Evolutionary conservation across 2,888 invertebrate genomes (phyloP), one percentile per base, ranked within the genome.

Genomic region (Copidosoma aretas): DNA sequence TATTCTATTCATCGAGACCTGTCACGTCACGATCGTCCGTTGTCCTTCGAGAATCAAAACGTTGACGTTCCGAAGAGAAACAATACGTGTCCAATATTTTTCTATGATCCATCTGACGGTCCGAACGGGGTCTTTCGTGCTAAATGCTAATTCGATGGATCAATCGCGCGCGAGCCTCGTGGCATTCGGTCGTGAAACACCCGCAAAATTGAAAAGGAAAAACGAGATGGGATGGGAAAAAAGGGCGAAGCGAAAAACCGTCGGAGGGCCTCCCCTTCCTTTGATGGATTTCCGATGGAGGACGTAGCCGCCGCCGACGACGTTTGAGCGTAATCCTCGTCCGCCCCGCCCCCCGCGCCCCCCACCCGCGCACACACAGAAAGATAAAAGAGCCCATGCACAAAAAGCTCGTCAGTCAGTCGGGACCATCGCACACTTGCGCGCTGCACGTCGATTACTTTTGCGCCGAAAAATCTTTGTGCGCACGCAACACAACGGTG

Each of bases 251-350:
- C 39, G 19, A 58, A 10, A 41, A 46, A 17, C 43, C 43, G 17
- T 46, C 43, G 12, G 17, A 46, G 43, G 12, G 17, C 43, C 17
- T 10, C 41, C 25, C n/a, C 52, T 46, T 25, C 43, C 67, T 58
- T 67, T 62, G 67, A 62, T 41, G 52, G 57, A 58, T 67, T 62
- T 21, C 32, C 62, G 58, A 62, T 61, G 25, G 52, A 62, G 52
- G 61, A 53, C 46, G 25, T 14, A 17, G 8, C 4, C 21, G 51
- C 25, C 14, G 41, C 41, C 41, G 41, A 54, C 53, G 39, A 46
- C 54, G 59, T 58, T 43, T 10, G 54, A 41, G 52, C 14, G 10
- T 57, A 58, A 61, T 66, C 56, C 66, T 60, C 60, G 56, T 25
- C 56, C 19, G 32, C 32, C 32, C 8, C 32, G 32, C 32, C 32